A percentile compares a stretch with the other conserved stretches of the same genome.
Conservation (phyloP, 2,113 vertebrate species). For the Catharus minimus region DNA sequence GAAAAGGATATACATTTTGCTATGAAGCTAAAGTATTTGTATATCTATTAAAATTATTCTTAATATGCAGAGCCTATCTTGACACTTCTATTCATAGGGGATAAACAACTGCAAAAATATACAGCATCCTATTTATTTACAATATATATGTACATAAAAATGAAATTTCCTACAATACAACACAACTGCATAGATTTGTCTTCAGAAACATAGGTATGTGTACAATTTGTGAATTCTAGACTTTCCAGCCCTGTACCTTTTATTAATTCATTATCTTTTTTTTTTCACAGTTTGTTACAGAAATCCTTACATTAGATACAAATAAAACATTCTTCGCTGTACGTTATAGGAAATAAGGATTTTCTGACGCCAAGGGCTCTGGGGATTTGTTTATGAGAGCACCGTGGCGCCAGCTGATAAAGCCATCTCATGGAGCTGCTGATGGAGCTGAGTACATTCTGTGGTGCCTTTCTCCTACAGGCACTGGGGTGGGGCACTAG, state of each 20-base stretch:
- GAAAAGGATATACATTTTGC: constrained; percentile 47
- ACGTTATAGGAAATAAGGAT: constrained; percentile 38
- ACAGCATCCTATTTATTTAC: constrained; percentile 84
- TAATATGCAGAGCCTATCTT: constrained; percentile 64
- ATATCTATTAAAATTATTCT: constrained; percentile 56
- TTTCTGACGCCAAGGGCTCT: constrained; percentile 20
- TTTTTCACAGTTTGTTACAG: constrained; percentile 62
- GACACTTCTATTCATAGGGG: constrained; percentile 64
- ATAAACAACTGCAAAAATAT: constrained; percentile 84
- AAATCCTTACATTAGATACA: constrained; percentile 61
- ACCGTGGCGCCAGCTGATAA: not conserved
- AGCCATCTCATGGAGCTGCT: constrained; percentile 21
- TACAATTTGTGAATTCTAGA: constrained; percentile 40
- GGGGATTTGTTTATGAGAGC: not conserved
- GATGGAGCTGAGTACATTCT: constrained; percentile 40
- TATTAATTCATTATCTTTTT: constrained; percentile 36
- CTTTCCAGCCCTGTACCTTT: constrained; percentile 47
- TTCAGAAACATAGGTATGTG: constrained; percentile 65
- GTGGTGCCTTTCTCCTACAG: constrained; percentile 38
- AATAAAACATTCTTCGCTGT: constrained; percentile 55
- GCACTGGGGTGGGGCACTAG: not conserved
- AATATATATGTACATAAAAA: constrained; percentile 74
- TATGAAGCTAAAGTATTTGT: constrained; percentile 60
- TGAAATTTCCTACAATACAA: constrained; percentile 72
- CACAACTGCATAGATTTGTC: constrained; percentile 79